Percentiles rank a stretch among this genome's conserved stretches.
Conservation (phyloP, 2,797 vertebrate species). For the Spinus pinus region DNA sequence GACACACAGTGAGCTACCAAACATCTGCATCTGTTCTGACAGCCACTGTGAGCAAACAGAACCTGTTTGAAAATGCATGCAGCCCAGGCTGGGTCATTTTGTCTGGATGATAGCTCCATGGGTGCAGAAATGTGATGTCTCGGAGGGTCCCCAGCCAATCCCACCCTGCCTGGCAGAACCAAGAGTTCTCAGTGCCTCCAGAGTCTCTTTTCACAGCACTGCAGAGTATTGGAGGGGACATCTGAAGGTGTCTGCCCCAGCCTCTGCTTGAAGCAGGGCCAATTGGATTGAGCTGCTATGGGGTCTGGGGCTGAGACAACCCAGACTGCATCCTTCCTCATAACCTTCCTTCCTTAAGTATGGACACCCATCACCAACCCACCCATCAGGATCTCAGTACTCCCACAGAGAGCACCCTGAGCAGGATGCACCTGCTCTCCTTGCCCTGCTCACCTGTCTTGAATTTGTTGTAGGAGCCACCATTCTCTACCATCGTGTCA, state of each 20-base stretch:
- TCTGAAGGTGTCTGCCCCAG: background rate
- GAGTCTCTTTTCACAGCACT: background rate
- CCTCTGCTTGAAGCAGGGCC: background rate
- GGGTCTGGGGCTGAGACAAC: background rate
- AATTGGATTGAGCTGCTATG: fast-evolving
- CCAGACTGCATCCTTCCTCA: background rate
- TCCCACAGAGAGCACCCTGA: background rate
- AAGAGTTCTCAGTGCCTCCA: background rate
- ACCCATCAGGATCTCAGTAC: fast-evolving
- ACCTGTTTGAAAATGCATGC: background rate
- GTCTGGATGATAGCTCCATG: background rate
- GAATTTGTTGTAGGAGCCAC: conserved; percentile 83
- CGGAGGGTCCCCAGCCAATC: background rate
- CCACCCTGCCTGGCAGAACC: background rate
- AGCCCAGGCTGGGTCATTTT: background rate
- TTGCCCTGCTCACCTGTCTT: conserved; percentile 75
- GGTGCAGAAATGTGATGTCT: background rate
- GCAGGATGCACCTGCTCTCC: background rate
- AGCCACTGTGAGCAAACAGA: background rate
- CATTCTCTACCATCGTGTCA: conserved; percentile 69
- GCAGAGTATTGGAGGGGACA: background rate
- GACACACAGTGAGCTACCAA: background rate
- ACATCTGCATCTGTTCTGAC: background rate
- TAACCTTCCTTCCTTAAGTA: background rate
- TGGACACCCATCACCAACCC: background rate